These are phyloP conservation scores for Schizothorax lantsangensis DNA, from an alignment of 2,797 vertebrate species.

Conservation along the genomic window DNA sequence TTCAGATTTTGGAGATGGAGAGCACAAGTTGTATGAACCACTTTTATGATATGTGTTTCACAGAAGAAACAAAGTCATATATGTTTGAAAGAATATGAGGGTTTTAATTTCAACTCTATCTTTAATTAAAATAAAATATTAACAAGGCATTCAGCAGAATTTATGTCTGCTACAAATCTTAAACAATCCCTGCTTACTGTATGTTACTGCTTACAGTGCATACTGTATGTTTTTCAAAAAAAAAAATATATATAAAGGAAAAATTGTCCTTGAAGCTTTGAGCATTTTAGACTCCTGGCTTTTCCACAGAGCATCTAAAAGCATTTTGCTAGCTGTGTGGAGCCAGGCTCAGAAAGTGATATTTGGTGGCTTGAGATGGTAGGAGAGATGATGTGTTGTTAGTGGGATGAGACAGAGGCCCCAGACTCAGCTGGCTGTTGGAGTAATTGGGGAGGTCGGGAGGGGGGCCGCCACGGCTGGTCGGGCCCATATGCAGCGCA, in stretches of 20 bases:
- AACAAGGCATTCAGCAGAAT: neutral
- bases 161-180: neutral
- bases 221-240: neutral
- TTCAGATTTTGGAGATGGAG: neutral
- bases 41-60: neutral
- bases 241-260: neutral
- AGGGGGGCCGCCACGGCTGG: conserved; percentile 76
- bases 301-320: conserved; percentile 23
- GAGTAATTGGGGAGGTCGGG: conserved; percentile 77
- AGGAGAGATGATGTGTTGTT: conserved; percentile 46
- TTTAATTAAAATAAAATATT: neutral
- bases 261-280: conserved; percentile 23
- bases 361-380: conserved; percentile 26
- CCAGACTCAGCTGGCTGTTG: conserved; percentile 76
- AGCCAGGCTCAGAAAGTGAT: conserved; percentile 8
- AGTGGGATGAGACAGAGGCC: conserved; percentile 63
- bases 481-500: conserved; percentile 73
- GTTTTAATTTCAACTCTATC: no score
- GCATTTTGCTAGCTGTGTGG: conserved; percentile 1
- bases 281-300: conserved; percentile 1
- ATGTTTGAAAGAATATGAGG: neutral
- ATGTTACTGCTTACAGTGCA: no score
- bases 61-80: neutral
- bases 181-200: neutral
- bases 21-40: neutral